phyloP scores from a whole-genome alignment of 37 sponge, comb jelly and placozoan species.

The Theonella swinhoei region DNA sequence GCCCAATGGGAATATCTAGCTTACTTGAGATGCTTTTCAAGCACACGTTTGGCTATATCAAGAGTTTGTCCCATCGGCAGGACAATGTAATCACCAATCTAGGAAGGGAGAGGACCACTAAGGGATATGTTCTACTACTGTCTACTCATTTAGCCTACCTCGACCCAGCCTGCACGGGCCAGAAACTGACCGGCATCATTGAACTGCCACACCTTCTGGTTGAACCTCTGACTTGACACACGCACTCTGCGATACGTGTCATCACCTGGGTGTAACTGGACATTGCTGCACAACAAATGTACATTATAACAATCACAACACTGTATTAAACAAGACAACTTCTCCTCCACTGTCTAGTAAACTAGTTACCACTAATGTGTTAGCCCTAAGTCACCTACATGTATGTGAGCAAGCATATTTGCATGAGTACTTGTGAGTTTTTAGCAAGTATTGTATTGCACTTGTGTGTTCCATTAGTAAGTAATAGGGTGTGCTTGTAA shows the following conservation, averaged over 20 bases:
- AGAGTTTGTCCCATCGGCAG: conserved; percentile 58
- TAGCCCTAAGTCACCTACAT: background rate
- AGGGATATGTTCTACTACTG: too few relatives aligned
- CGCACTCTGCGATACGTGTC: conserved; percentile 69
- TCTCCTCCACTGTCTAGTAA: background rate
- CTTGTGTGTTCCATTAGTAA: background rate
- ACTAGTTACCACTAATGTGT: background rate
- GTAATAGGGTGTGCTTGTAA: too few relatives aligned
- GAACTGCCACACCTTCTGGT: conserved; percentile 60
- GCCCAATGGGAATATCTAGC: too few relatives aligned
- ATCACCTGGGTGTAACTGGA: conserved; percentile 52
- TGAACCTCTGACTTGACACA: conserved; percentile 53
- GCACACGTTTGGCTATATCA: conserved; percentile 31
- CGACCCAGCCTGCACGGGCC: conserved; percentile 67
- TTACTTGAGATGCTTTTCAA: conserved; percentile 67
- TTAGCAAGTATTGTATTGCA: background rate
- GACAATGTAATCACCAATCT: conserved; percentile 79
- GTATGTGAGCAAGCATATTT: background rate
- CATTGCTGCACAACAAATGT: conserved; percentile 51
- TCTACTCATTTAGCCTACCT: conserved; percentile 37
- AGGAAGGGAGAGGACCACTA: background rate
- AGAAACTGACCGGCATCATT: conserved; percentile 45
- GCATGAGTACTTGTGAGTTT: background rate
- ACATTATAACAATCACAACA: too few relatives aligned
- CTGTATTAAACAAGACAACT: too few relatives aligned